Evolutionary conservation across 2,888 invertebrate genomes (phyloP), one percentile per base, ranked within the genome.

Genomic region (Apodemia hepburni): DNA sequence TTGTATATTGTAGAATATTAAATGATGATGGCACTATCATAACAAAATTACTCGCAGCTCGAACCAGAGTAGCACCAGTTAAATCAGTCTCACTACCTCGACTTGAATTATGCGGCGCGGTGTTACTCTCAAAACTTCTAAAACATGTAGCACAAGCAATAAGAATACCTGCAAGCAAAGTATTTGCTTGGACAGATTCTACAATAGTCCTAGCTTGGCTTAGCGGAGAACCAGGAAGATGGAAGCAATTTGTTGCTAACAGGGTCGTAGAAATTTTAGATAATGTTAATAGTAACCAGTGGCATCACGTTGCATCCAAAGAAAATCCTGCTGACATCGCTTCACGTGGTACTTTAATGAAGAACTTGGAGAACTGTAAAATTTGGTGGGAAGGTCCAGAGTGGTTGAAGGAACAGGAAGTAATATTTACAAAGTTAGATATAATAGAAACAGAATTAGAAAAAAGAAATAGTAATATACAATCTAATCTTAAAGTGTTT

Each of bases 281-380:
- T 27, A 47, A 66, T 18, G 27, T 61, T 33, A 61, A 61, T 38
- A 64, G 60, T 17, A 62, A 45, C 5, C 63, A 66, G 8, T 72
- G 71, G 70, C 64, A 59, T 47, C 70, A 70, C 58, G 71, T 71
- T 8, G 49, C 58, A 11, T 68, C 70, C 2, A 27, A 59, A 11
- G 59, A 69, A 0, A 71, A 73, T 51, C 71, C 73, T 17, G 71
- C 73, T 1, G 71, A 71, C 58, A 47, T 67, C 17, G 71, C 70
- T 4, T 70, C 71, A 4, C 54, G 69, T 61, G 68, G 69, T n/a
- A 64, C 63, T 57, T 35, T 61, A 6, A 18, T 67, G 66, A 70
- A n/a, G 11, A 38, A 3, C 12, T 59, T 72, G 49, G 62, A 66
- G n/a, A 29, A 64, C 1, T 57, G 47, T 18, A 38, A 59, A 4